A percentile compares a stretch with the other conserved stretches of the same genome.
Conservation (phyloP, 2,888 invertebrate species). For the Steromphala cineraria region DNA sequence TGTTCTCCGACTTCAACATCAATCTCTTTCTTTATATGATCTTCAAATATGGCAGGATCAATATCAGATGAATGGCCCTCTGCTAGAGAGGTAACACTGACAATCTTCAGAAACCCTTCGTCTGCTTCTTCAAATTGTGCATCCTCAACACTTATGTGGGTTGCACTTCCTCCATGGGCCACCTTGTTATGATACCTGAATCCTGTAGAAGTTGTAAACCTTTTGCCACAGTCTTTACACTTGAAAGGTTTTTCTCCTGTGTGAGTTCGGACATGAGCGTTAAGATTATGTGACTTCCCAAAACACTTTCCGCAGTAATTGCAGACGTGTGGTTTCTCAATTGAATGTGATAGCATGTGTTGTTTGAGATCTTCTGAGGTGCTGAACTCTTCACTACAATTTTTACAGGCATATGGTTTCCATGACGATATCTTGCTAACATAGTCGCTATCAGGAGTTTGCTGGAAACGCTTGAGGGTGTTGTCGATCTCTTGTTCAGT, state of each 20-base stretch:
- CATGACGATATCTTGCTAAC: neutral
- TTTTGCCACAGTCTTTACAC: neutral
- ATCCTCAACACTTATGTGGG: neutral
- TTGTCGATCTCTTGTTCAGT: neutral
- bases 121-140: too few species aligned
- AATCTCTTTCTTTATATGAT: neutral
- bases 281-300: constrained; percentile 6
- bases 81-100: neutral
- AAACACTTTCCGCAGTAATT: constrained; percentile 1
- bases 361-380: neutral
- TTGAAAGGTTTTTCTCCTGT: constrained; percentile 9
- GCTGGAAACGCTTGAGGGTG: neutral
- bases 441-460: neutral
- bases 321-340: neutral
- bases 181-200: constrained; percentile 10
- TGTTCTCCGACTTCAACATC: neutral
- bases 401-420: constrained; percentile 8
- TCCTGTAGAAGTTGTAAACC: constrained; percentile 1
- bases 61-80: neutral
- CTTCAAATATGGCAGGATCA: neutral
- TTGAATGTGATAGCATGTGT: constrained; percentile 5
- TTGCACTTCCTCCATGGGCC: neutral
- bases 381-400: neutral
- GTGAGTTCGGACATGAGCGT: constrained; percentile 8
- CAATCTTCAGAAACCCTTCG: constrained; percentile 4